phyloP scores from a whole-genome alignment of 2,888 invertebrate species.

The Plemyria rubiginata region DNA sequence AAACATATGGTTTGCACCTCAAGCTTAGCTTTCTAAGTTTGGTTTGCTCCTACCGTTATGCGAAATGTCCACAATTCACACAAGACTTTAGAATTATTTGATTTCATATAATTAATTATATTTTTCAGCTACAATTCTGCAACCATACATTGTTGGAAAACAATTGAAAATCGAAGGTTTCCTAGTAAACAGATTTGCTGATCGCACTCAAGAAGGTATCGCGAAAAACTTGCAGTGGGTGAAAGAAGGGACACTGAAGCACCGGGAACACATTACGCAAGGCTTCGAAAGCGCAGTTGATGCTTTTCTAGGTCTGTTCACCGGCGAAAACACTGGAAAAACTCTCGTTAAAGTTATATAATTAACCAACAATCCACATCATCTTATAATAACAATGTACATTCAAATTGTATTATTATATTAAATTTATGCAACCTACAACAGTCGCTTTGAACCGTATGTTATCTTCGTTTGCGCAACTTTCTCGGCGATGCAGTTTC shows the following conservation, averaged over 20 bases:
- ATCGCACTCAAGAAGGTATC: conserved; percentile 85
- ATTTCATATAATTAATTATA: conserved; percentile 13
- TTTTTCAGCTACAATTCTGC: conserved; percentile 72
- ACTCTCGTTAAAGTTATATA: conserved; percentile 85
- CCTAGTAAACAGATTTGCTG: conserved; percentile 74
- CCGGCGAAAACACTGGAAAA: conserved; percentile 88
- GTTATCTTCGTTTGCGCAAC: conserved; percentile 53
- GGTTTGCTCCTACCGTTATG: too few species aligned
- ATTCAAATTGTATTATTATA: conserved; percentile 1
- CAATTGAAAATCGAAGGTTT: conserved; percentile 88
- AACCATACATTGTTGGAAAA: conserved; percentile 81
- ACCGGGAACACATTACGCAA: conserved; percentile 86
- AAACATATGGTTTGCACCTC: too few species aligned
- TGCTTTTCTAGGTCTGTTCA: conserved; percentile 86
- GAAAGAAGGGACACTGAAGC: conserved; percentile 87
- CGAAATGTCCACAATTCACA: too few species aligned
- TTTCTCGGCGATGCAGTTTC: conserved; percentile 46
- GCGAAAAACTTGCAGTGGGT: conserved; percentile 86
- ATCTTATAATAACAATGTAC: conserved; percentile 18
- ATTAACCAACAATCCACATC: conserved; percentile 6
- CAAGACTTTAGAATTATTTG: too few species aligned
- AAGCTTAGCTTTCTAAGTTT: too few species aligned
- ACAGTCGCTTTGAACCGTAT: neutral
- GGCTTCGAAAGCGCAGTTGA: conserved; percentile 88
- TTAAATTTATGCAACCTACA: neutral